Base-by-base conservation (phyloP, 2,888 invertebrate species). In the Idaea aversata region DNA sequence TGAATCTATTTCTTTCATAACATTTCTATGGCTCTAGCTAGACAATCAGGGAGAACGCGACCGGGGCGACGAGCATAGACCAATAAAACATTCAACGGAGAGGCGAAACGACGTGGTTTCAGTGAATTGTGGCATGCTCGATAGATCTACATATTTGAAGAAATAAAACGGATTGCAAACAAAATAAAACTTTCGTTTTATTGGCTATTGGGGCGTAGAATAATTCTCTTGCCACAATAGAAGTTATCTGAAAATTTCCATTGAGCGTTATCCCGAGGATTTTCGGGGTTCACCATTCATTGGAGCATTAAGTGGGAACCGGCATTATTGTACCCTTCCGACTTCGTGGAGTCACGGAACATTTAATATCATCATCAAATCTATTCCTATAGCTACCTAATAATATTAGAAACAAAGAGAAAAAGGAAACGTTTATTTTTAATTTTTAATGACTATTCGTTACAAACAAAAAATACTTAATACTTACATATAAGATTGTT, bases 261-360 rank as follows among this genome's bases (percentile, higher is more conserved):
- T 83, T 83, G 76, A 83, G 78, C 74, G 75, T 80, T 81, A 79
- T 75, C 73, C 77, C 77, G 73, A 75, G 80, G 77, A 80, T 82
- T 75, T 76, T 69, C 72, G 72, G 73, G 74, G 75, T 76, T 78
- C 74, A 80, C 79, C 80, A 78, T 81, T 78, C 84, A 87, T 80
- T 74, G 83, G 71, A 85, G 86, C 86, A 85, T 86, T 85, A 84
- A 87, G 79, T 85, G 85, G 83, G 85, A 87, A 84, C 79, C 78
- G 79, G 83, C 79, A 82, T 86, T 85, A 88, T 86, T 87, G 86
- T 81, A 82, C 85, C 80, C 83, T 81, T 83, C 77, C 76, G 78
- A 78, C 82, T 79, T 81, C 77, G 80, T 79, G 77, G 77, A 77
- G 79, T 75, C 75, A 78, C 72, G 72, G 70, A 73, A 71, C 71